Conservation (phyloP, 2,888 invertebrate species). For the Tenthredo mesomela region DNA sequence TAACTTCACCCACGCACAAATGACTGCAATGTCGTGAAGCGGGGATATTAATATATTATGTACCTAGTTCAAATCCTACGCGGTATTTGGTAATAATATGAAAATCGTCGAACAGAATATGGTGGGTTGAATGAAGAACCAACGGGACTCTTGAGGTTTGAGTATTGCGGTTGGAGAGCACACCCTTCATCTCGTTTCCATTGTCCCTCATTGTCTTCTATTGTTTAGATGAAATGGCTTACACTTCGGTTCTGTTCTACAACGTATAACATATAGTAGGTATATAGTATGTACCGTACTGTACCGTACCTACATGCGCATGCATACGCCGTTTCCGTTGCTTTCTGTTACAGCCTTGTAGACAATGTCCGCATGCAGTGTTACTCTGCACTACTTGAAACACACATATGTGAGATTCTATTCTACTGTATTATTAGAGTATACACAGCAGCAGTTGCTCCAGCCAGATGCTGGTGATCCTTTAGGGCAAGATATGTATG, state of each 20-base stretch:
- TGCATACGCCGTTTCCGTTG: not conserved
- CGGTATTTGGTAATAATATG: conserved; percentile 20
- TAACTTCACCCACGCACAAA: not conserved
- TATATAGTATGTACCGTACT: not conserved
- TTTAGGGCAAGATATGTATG: not conserved
- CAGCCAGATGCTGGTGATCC: not conserved
- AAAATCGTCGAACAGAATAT: conserved; percentile 15
- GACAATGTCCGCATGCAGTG: not conserved
- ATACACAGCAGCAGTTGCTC: not conserved
- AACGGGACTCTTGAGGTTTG: conserved; percentile 27
- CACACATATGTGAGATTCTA: not conserved
- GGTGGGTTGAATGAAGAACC: not conserved
- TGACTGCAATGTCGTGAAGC: not conserved
- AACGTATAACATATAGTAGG: not conserved
- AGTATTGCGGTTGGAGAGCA: conserved; percentile 12
- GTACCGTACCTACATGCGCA: not conserved
- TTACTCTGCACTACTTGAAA: not conserved
- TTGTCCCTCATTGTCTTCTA: conserved; percentile 37
- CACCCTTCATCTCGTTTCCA: conserved; percentile 40
- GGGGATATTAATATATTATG: not conserved
- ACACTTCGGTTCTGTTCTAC: conserved; percentile 26
- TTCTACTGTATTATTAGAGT: conserved; percentile 3
- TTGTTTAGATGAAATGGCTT: conserved; percentile 46
- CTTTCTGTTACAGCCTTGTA: not conserved
- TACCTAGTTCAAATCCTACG: not conserved